Percentiles rank a stretch among this genome's conserved stretches.
phyloP scores from a whole-genome alignment of 2,888 invertebrate genomes.

The Serripes groenlandicus region DNA sequence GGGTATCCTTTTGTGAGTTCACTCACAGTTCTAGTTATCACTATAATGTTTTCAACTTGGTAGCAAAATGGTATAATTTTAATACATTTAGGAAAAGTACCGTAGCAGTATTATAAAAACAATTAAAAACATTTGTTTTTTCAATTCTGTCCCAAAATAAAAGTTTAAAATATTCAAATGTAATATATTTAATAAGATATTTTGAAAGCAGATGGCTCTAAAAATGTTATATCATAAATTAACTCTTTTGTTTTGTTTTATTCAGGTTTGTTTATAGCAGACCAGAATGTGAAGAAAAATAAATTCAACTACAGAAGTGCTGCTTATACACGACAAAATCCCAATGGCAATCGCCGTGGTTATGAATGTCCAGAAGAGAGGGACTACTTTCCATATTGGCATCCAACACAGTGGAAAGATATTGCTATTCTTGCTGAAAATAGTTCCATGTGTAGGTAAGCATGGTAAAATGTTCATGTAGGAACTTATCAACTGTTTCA shows the following conservation, averaged over 20 bases:
- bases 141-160: neutral
- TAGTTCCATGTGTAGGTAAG: constrained; percentile 82
- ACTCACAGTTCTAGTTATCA: too few relatives aligned
- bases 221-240: neutral
- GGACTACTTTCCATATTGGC: constrained; percentile 87
- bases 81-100: too few relatives aligned
- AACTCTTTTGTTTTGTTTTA: constrained; percentile 14
- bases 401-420: constrained; percentile 86
- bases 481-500: too few relatives aligned
- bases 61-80: too few relatives aligned
- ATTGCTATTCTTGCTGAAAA: constrained; percentile 85
- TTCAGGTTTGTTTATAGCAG: constrained; percentile 85
- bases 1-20: too few relatives aligned
- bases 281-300: constrained; percentile 82
- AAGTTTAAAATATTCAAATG: neutral
- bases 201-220: neutral
- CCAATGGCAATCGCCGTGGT: constrained; percentile 83
- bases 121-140: too few relatives aligned
- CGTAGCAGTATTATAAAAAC: too few relatives aligned
- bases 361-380: constrained; percentile 86
- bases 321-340: constrained; percentile 85
- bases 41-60: too few relatives aligned
- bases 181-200: neutral
- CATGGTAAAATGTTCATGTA: too few relatives aligned
- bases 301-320: constrained; percentile 83